Evolutionary conservation across 2,797 vertebrate genomes (phyloP).

Genomic region (Mormyrops boulengeri): DNA sequence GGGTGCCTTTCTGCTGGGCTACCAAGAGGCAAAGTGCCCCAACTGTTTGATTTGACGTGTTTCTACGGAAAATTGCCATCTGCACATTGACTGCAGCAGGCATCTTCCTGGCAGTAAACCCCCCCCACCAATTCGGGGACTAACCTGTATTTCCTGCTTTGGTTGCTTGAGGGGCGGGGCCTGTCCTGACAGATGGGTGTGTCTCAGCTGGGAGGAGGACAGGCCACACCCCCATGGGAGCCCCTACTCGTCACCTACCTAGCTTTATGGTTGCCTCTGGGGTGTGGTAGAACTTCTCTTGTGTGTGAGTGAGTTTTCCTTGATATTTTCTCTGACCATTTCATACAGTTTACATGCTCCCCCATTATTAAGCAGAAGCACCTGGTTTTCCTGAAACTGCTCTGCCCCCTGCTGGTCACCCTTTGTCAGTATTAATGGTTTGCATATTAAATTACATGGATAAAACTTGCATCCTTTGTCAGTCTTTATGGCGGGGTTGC

Average conservation of each 20-base stretch:
- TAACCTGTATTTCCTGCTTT: conserved; percentile 6
- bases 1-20: background rate
- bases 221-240: background rate
- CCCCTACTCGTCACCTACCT: background rate
- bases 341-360: background rate
- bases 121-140: background rate
- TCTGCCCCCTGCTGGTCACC: background rate
- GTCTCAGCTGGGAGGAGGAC: background rate
- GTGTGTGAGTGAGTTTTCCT: background rate
- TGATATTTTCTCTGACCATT: background rate
- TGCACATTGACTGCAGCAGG: background rate
- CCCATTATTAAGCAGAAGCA: background rate
- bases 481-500: background rate
- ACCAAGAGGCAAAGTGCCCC: background rate
- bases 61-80: background rate
- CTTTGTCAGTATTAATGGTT: background rate
- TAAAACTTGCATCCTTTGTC: background rate
- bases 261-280: background rate
- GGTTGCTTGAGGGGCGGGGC: background rate
- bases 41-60: background rate
- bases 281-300: background rate
- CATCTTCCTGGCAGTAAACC: background rate
- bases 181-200: background rate
- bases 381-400: background rate
- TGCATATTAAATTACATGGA: background rate